Conservation (phyloP, 2,113 vertebrate genomes). For the Vulpes ferrilata region DNA sequence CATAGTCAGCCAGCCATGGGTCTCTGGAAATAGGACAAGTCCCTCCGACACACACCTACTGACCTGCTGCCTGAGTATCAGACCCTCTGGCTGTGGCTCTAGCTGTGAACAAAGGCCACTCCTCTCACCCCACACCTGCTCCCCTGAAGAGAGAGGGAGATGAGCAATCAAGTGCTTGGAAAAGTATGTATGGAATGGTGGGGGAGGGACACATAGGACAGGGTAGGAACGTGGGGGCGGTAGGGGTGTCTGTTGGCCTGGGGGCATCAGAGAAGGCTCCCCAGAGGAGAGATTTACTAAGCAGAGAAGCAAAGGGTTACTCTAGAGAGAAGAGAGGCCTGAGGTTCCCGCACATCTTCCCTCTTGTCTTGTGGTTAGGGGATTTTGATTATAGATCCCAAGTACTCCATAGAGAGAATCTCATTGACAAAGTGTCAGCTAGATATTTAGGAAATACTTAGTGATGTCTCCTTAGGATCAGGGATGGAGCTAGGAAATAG, state of each 20-base stretch:
- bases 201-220: background rate
- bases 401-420: background rate
- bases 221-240: background rate
- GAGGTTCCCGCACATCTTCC: background rate
- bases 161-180: background rate
- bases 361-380: background rate
- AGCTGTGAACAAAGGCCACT: background rate
- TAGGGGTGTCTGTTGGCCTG: background rate
- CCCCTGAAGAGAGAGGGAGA: background rate
- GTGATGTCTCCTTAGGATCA: background rate
- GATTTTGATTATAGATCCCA: slow-evolving; percentile 13
- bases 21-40: background rate
- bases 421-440: background rate
- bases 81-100: background rate
- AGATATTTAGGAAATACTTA: slow-evolving; percentile 42
- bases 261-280: background rate
- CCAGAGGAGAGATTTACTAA: background rate
- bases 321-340: background rate
- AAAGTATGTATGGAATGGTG: background rate
- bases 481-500: background rate
- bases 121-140: background rate
- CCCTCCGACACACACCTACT: background rate
- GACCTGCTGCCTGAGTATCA: background rate
- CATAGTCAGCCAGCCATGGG: background rate
- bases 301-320: background rate